Conservation (phyloP, 1,140 invertebrate genomes). For the Pomacea maculata region DNA sequence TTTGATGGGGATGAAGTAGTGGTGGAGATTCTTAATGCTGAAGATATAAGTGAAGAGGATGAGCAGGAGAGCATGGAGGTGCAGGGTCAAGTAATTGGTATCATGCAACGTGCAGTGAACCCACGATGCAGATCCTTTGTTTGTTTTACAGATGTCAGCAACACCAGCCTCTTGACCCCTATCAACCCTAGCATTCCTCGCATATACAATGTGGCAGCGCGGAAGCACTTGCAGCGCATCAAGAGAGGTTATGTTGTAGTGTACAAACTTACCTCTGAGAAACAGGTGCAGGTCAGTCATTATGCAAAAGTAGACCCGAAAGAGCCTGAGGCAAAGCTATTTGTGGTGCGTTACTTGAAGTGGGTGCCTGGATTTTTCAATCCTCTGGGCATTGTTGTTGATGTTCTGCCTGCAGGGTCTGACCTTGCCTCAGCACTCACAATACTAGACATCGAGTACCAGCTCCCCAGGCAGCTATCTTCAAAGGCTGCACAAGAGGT, state of each 20-base stretch:
- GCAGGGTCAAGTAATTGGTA: conserved; percentile 53
- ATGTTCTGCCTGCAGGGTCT: conserved; percentile 40
- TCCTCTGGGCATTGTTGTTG: conserved; percentile 56
- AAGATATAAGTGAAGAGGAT: background rate
- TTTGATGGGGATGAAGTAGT: conserved; percentile 56
- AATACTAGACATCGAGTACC: conserved; percentile 50
- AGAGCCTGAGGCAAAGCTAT: conserved; percentile 42
- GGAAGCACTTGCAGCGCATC: conserved; percentile 28
- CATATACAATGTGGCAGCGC: conserved; percentile 47
- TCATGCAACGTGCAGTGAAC: conserved; percentile 47
- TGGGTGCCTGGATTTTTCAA: conserved; percentile 47
- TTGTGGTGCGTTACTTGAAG: conserved; percentile 57
- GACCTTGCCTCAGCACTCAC: conserved; percentile 41
- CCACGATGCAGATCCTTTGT: conserved; percentile 49
- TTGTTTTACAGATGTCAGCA: conserved; percentile 46
- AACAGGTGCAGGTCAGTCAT: conserved; percentile 41
- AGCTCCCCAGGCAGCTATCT: conserved; percentile 37
- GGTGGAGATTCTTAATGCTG: conserved; percentile 40
- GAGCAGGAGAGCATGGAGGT: conserved; percentile 6
- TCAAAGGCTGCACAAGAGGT: conserved; percentile 31
- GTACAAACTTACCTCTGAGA: conserved; percentile 48
- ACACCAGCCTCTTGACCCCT: conserved; percentile 58
- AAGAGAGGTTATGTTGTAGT: conserved; percentile 46
- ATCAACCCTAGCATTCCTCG: conserved; percentile 48
- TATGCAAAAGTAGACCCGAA: conserved; percentile 44